These are phyloP conservation scores for Strigamia crassipes DNA, from an alignment of 2,888 invertebrate genomes.

Conservation along the genomic window DNA sequence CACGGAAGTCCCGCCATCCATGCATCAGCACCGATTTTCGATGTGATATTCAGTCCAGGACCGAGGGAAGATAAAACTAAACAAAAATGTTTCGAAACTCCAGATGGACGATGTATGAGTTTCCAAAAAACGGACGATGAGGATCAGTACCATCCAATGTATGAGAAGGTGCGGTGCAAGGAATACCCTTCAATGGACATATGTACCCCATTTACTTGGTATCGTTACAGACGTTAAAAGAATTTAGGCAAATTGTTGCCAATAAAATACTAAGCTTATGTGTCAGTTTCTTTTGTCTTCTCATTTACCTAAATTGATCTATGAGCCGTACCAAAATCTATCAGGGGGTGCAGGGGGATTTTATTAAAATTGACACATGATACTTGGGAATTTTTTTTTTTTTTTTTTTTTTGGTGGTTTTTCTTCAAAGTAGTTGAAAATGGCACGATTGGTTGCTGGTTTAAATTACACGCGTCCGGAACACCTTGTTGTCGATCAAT, in stretches of 20 bases:
- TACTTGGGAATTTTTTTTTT: neutral
- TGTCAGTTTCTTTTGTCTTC: constrained; percentile 2
- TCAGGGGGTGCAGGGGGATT: neutral
- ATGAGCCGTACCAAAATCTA: neutral
- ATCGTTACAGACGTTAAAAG: constrained; percentile 13
- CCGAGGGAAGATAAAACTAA: neutral
- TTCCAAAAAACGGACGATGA: neutral
- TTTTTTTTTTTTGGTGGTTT: neutral
- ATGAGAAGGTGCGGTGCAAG: neutral
- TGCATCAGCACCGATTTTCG: neutral
- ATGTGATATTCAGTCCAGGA: neutral
- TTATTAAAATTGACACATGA: neutral
- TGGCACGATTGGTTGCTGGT: neutral
- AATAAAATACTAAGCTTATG: neutral
- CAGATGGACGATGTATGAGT: neutral
- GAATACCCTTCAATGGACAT: neutral
- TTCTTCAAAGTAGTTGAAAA: neutral
- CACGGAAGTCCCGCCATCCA: neutral
- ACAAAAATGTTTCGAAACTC: neutral
- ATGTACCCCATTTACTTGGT: neutral
- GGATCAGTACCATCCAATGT: neutral
- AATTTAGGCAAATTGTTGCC: neutral
- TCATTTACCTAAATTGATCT: constrained; percentile 21
- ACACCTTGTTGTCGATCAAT: neutral
- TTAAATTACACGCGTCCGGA: neutral